Evolutionary conservation across 2,888 invertebrate genomes (phyloP).

Genomic region (Pandemis corylana): DNA sequence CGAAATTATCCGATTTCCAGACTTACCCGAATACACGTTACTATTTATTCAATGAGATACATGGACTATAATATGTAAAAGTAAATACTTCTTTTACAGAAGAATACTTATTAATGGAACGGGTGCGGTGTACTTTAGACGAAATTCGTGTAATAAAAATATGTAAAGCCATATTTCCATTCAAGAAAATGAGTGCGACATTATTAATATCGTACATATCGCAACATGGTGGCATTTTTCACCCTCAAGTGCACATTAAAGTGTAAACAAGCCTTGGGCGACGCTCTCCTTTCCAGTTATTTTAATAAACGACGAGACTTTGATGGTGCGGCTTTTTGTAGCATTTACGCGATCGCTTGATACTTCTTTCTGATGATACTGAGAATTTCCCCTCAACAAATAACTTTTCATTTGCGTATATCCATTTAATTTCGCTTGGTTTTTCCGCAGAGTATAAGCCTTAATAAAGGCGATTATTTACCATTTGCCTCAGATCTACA

Average conservation of each 20-base stretch:
- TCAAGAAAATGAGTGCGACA: conserved; percentile 11
- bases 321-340: conserved; percentile 5
- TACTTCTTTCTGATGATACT: neutral
- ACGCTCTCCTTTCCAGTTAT: conserved; percentile 64
- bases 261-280: conserved; percentile 67
- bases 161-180: conserved; percentile 11
- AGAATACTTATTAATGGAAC: neutral
- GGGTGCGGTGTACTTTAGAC: neutral
- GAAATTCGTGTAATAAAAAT: neutral
- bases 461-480: neutral
- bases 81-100: neutral
- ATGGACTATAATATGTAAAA: too few species aligned
- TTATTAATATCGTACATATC: conserved; percentile 29
- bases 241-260: conserved; percentile 70
- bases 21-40: too few species aligned
- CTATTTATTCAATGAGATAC: too few species aligned
- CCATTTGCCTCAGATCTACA: neutral
- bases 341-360: neutral
- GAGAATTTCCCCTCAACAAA: neutral
- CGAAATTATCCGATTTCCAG: too few species aligned
- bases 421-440: neutral
- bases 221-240: conserved; percentile 65
- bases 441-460: neutral
- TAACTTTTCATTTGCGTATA: conserved; percentile 5
- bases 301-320: conserved; percentile 60